These are phyloP conservation scores for Calephelis perditalis DNA, from an alignment of 2,888 invertebrate genomes.

Conservation along the genomic window DNA sequence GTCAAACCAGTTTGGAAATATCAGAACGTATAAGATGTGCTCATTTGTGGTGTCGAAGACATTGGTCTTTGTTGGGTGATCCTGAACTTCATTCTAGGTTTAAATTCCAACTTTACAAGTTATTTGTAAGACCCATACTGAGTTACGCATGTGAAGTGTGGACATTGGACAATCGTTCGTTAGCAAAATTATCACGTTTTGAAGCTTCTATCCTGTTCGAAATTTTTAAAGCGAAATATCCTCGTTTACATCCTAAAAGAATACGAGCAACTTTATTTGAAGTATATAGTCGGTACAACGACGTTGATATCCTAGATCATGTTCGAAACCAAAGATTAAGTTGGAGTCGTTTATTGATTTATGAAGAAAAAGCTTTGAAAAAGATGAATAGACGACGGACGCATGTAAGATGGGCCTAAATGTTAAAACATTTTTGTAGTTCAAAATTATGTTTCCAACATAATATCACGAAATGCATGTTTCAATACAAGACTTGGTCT, in stretches of 20 bases:
- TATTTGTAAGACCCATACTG: constrained; percentile 49
- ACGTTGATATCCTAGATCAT: constrained; percentile 38
- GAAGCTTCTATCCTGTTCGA: constrained; percentile 41
- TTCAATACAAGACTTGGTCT: too few relatives aligned
- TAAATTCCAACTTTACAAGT: constrained; percentile 46
- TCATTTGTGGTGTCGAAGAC: constrained; percentile 42
- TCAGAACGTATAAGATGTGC: constrained; percentile 45
- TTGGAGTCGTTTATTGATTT: constrained; percentile 39
- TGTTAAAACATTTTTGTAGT: too few relatives aligned
- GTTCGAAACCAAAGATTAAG: constrained; percentile 40
- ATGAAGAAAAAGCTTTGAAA: constrained; percentile 37
- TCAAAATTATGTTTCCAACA: too few relatives aligned
- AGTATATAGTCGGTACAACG: constrained; percentile 38
- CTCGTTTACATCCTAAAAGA: constrained; percentile 39
- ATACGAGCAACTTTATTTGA: constrained; percentile 33
- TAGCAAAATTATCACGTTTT: constrained; percentile 39
- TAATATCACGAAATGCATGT: too few relatives aligned
- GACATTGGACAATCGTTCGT: constrained; percentile 34
- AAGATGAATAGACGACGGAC: constrained; percentile 17
- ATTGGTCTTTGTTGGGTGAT: constrained; percentile 37
- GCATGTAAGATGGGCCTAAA: constrained; percentile 16
- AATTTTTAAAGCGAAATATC: constrained; percentile 49
- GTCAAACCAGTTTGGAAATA: constrained; percentile 39
- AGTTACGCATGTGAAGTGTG: constrained; percentile 56
- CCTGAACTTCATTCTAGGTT: constrained; percentile 35